phyloP scores from a whole-genome alignment of 2,113 vertebrate species.

The Centrocercus urophasianus region DNA sequence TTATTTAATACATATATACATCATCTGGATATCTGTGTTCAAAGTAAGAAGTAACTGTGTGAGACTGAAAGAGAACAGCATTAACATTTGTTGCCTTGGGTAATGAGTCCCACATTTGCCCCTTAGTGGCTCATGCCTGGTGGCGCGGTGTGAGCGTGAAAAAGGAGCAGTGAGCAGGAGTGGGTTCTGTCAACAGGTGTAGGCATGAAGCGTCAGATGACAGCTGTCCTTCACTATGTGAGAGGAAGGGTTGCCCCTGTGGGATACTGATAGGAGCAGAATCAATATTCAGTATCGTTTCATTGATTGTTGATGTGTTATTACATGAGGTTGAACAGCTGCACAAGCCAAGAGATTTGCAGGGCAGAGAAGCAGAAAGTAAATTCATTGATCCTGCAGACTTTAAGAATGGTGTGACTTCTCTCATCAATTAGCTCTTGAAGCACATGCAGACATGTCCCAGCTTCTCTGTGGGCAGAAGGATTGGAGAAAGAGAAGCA shows the following conservation, averaged over 20 bases:
- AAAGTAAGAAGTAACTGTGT: background rate
- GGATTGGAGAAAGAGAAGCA: background rate
- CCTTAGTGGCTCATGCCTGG: background rate
- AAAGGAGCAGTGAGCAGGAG: background rate
- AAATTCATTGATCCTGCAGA: background rate
- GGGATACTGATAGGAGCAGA: background rate
- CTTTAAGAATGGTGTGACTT: background rate
- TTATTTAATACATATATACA: conserved; percentile 45
- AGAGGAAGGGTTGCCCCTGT: background rate
- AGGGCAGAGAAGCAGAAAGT: background rate
- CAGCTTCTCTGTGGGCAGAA: background rate
- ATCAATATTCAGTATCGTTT: conserved; percentile 15
- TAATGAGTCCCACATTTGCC: background rate
- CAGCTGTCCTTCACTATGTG: background rate
- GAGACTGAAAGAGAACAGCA: background rate
- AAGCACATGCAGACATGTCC: accelerated
- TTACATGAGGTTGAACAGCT: background rate
- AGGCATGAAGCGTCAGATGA: background rate
- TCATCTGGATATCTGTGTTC: conserved; percentile 36
- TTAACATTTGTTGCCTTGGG: background rate
- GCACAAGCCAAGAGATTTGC: background rate
- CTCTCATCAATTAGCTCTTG: background rate
- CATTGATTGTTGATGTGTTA: background rate
- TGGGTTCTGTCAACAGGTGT: background rate
- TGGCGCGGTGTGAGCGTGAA: background rate